These are phyloP conservation scores for Cryptotermes secundus DNA, from an alignment of 1,140 invertebrate species.

Conservation along the genomic window DNA sequence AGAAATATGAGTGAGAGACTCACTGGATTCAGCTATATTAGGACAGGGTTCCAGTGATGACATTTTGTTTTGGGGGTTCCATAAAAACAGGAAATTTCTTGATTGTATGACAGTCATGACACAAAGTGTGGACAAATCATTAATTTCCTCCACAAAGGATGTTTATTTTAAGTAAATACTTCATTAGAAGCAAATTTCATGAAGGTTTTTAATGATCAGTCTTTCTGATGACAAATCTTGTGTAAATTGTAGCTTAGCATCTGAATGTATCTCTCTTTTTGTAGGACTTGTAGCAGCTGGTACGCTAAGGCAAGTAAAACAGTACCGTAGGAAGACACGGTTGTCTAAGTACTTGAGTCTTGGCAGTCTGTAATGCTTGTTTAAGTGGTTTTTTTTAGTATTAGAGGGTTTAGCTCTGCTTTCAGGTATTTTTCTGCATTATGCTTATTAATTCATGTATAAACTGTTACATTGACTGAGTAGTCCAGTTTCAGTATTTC, in stretches of 20 bases:
- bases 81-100: too few relatives aligned
- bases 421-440: not conserved
- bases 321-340: constrained; percentile 29
- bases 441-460: not conserved
- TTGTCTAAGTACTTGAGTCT: constrained; percentile 28
- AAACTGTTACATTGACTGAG: too few relatives aligned
- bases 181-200: too few relatives aligned
- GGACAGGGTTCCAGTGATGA: too few relatives aligned
- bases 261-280: constrained; percentile 47
- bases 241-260: not conserved
- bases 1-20: too few relatives aligned
- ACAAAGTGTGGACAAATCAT: too few relatives aligned
- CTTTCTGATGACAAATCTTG: not conserved
- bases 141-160: too few relatives aligned
- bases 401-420: not conserved
- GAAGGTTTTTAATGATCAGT: not conserved
- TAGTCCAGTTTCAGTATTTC: not conserved
- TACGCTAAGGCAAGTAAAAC: constrained; percentile 52
- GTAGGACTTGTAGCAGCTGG: constrained; percentile 51
- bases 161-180: too few relatives aligned
- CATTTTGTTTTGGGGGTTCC: too few relatives aligned
- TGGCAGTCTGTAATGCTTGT: constrained; percentile 16
- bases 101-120: too few relatives aligned
- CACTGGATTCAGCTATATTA: too few relatives aligned
- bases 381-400: not conserved